These are phyloP conservation scores for Drosophila lutescens DNA, from an alignment of 2,888 invertebrate genomes.

Conservation along the genomic window DNA sequence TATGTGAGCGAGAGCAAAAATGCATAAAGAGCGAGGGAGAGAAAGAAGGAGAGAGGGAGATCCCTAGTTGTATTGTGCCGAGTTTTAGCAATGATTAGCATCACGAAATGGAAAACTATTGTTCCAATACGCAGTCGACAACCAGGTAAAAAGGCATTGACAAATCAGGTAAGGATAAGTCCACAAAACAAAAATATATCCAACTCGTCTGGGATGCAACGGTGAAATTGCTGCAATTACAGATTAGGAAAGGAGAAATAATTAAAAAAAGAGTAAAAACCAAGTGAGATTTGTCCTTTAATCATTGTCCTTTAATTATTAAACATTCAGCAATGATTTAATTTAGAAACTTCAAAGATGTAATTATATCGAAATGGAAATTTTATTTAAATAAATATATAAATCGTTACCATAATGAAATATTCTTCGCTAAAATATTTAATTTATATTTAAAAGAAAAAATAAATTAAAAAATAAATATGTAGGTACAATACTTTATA, in stretches of 20 bases:
- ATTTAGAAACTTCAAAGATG: too few species aligned
- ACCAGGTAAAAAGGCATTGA: conserved; percentile 69
- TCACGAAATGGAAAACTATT: conserved; percentile 73
- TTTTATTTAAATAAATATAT: too few species aligned
- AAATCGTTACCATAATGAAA: too few species aligned
- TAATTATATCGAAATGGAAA: too few species aligned
- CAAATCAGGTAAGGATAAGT: conserved; percentile 69
- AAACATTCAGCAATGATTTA: too few species aligned
- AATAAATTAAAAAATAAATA: too few species aligned
- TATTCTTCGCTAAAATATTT: too few species aligned
- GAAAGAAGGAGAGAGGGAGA: background rate
- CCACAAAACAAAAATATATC: conserved; percentile 17
- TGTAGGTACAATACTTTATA: too few species aligned
- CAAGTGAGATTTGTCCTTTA: too few species aligned
- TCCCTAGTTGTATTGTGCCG: conserved; percentile 29
- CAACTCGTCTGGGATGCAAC: background rate
- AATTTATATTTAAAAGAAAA: too few species aligned
- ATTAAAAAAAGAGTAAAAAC: too few species aligned
- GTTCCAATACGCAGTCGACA: conserved; percentile 73
- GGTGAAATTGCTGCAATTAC: conserved; percentile 52
- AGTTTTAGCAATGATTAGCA: conserved; percentile 76
- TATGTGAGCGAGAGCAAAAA: conserved; percentile 13
- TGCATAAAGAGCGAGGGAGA: background rate
- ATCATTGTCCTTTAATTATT: too few species aligned
- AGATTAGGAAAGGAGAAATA: background rate